Base-by-base conservation (phyloP, 2,888 invertebrate genomes). In the Volucella bombylans region DNA sequence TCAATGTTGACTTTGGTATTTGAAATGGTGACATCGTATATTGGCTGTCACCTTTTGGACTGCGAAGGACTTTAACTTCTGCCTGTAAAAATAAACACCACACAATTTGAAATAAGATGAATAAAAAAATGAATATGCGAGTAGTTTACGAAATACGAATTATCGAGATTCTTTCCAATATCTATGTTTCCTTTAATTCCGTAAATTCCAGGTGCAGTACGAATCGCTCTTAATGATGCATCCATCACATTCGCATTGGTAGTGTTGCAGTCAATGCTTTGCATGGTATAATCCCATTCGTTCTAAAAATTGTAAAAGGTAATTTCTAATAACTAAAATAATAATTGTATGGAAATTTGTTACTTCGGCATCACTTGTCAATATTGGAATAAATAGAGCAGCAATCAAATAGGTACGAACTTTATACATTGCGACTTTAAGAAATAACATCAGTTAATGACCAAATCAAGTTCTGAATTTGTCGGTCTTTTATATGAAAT, bases 151-250 rank as follows among this genome's bases (percentile, higher is more conserved):
- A 4, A 11, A 57, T 39, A 49, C 14, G 55, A 8, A 8, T 69
- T 39, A 57, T 59, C 50, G 39, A 69, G 9, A 14, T 49, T 18
- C 2, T 15, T 4, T 38, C 54, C 55, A 38, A 73, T 11, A 6
- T 31, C 10, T 2, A 73, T 12, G 11, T 45, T 64, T 10, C 73
- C 73, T 38, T 45, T 64, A 0, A 73, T 15, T n/a, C 55, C 73
- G 23, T 73, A 64, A 1, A 55, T 10, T 1, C 47, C 62, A 38
- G 14, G 45, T 1, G 11, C 1, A 12, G 62, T 50, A 4, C 55
- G 73, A 31, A 64, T 15, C 38, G 64, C 18, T 1, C 73, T 43
- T 15, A 73, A 23, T 14, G 43, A 31, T 10, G 62, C n/a, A 39
- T n/a, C 4, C 1, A 74, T 23, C 1, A 43, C 1, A n/a, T 50